A percentile compares a stretch with the other conserved stretches of the same genome.
These are phyloP conservation scores for Ophion ventricosus DNA, from an alignment of 2,888 invertebrate species.

Conservation along the genomic window DNA sequence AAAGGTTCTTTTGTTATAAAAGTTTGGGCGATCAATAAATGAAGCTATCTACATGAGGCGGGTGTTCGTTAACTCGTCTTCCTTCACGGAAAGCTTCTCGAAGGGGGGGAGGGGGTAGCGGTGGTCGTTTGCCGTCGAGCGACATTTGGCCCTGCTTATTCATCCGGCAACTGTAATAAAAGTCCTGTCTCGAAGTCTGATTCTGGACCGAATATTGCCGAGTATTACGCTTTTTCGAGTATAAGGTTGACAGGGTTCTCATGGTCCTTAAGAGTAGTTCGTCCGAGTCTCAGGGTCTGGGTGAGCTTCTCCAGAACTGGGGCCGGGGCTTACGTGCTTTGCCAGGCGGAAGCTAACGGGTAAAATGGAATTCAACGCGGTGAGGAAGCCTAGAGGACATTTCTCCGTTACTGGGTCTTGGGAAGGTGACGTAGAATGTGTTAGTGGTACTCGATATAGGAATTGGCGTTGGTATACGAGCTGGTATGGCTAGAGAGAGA, in stretches of 20 bases:
- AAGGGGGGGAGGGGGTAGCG: neutral
- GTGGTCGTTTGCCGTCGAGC: slow-evolving; percentile 17
- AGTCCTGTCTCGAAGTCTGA: slow-evolving; percentile 25
- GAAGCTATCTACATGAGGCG: neutral
- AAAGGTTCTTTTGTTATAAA: slow-evolving; percentile 9
- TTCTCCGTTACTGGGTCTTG: slow-evolving; percentile 40
- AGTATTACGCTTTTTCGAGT: slow-evolving; percentile 38
- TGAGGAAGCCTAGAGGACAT: slow-evolving; percentile 68
- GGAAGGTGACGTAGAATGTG: slow-evolving; percentile 10
- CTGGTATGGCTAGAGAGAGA: slow-evolving; percentile 36
- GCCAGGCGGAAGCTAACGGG: slow-evolving; percentile 66
- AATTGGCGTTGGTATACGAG: slow-evolving; percentile 37
- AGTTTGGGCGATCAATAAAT: slow-evolving; percentile 1
- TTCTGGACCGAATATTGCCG: slow-evolving; percentile 27
- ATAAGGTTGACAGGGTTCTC: slow-evolving; percentile 32
- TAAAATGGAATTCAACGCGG: slow-evolving; percentile 69
- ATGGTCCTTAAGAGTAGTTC: slow-evolving; percentile 27
- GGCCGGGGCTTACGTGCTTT: slow-evolving; percentile 66
- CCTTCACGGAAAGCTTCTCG: neutral
- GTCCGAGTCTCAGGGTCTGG: slow-evolving; percentile 30
- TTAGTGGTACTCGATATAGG: slow-evolving; percentile 17
- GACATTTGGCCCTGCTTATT: slow-evolving; percentile 33
- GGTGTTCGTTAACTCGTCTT: slow-evolving; percentile 5
- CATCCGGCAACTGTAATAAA: slow-evolving; percentile 44
- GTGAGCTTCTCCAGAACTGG: slow-evolving; percentile 63